Base-by-base conservation (phyloP, 1,140 invertebrate genomes). In the Coboldia fuscipes region DNA sequence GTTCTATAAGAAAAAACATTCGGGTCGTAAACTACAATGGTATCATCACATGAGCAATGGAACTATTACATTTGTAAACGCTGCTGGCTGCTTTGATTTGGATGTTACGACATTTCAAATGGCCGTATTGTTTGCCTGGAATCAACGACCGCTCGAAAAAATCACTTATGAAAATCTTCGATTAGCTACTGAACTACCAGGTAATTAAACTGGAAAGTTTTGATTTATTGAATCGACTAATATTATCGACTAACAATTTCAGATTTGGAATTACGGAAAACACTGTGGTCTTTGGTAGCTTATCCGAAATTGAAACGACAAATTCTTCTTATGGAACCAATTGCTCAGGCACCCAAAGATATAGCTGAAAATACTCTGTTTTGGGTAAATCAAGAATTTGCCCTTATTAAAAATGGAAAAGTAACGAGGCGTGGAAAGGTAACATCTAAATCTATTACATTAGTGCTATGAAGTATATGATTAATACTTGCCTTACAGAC, bases 1-100 rank as follows among this genome's bases (percentile, higher is more conserved):
- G 42, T 89, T 89, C 61, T 88, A 89, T 50, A 82, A 75, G 63
- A 97, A 79, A 60, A 96, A 97, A 54, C 93, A 98, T 61, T 90
- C 78, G 49, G 93, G 93, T n/a, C 62, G 94, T 30, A 97, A 97
- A 58, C 65, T 99, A 26, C 89, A 94, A 58, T 99, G 96, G 96
- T 93, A 97, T 58, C 92, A 98, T 65, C 90, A 97, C 45, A 97
- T 98, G 90, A 96, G 92, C 30, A 97, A 97, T 65, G 94, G 93
- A 44, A 92, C 88, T 21, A 90, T 97, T 41, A 93, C 85, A 28
- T 98, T 97, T 65, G 68, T 72, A 3, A 97, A 93, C 59, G 72
- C 79, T 48, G 73, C 86, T 28, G 92, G 93, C 8, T 75, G 81
- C 45, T 99, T 89, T 61, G 96, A 99, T 62, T 62, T 99, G 38